A percentile compares a stretch with the other conserved stretches of the same genome.
Conservation (phyloP, 2,888 invertebrate species). For the Drosophila bunnanda region DNA sequence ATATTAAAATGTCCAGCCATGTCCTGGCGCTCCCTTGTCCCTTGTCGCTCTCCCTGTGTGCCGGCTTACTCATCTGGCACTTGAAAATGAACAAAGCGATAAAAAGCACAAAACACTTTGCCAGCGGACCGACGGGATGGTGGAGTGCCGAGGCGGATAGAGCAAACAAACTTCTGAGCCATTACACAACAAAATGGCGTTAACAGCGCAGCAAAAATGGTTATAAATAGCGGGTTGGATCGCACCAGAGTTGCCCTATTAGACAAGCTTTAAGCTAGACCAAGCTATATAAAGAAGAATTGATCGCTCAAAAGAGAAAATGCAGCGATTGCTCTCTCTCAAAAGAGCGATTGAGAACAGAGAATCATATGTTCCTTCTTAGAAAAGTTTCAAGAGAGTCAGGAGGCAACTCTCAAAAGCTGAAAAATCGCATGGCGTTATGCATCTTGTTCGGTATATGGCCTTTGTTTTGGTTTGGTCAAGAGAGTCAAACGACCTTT, state of each 20-base stretch:
- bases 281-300: no score
- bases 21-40: conserved; percentile 11
- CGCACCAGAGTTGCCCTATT: conserved; percentile 8
- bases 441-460: not conserved
- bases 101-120: conserved; percentile 40
- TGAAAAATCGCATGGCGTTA: not conserved
- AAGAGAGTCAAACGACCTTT: not conserved
- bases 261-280: not conserved
- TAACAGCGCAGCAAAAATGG: conserved; percentile 43
- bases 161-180: conserved; percentile 58
- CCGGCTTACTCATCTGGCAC: conserved; percentile 42
- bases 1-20: conserved; percentile 57
- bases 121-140: no score
- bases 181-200: conserved; percentile 66
- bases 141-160: conserved; percentile 4
- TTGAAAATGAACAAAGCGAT: conserved; percentile 45
- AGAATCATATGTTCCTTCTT: no score
- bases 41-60: conserved; percentile 7
- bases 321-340: not conserved
- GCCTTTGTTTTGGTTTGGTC: not conserved
- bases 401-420: not conserved
- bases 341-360: not conserved
- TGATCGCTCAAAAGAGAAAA: not conserved
- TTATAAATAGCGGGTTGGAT: conserved; percentile 1
- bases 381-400: no score